phyloP scores from a whole-genome alignment of 2,888 invertebrate genomes.

The Sepiola atlantica region DNA sequence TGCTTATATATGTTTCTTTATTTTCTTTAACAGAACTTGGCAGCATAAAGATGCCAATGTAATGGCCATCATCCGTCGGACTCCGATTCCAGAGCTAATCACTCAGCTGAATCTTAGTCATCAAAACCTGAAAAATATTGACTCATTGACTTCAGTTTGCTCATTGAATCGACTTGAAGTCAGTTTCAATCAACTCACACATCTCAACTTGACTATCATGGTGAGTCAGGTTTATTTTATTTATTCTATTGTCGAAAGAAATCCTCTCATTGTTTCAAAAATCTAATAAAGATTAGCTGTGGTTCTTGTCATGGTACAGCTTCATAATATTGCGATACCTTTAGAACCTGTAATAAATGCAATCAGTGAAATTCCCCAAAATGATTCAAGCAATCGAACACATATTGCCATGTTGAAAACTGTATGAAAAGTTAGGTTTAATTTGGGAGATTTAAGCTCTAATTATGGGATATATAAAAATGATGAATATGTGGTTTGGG shows the following conservation, averaged over 20 bases:
- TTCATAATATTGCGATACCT: neutral
- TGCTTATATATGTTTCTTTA: neutral
- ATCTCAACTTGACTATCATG: slow-evolving; percentile 70
- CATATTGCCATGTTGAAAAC: too few species aligned
- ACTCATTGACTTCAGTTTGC: slow-evolving; percentile 61
- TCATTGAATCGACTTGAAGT: slow-evolving; percentile 67
- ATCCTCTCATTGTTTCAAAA: neutral
- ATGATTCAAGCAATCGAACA: too few species aligned
- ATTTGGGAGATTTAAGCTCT: too few species aligned
- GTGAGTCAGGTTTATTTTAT: slow-evolving; percentile 56
- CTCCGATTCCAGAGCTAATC: neutral
- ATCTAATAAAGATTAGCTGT: neutral
- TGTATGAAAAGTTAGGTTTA: too few species aligned
- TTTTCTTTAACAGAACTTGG: neutral
- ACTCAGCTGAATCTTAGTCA: slow-evolving; percentile 8
- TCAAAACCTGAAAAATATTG: slow-evolving; percentile 54
- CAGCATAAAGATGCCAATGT: neutral
- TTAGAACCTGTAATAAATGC: too few species aligned
- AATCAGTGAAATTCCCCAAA: too few species aligned
- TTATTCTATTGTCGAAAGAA: neutral
- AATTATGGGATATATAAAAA: too few species aligned
- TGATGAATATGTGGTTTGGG: too few species aligned
- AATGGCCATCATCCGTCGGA: neutral
- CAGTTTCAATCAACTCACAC: slow-evolving; percentile 72
- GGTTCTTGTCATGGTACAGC: neutral